Percentiles rank a stretch among this genome's conserved stretches.
phyloP scores from a whole-genome alignment of 2,888 invertebrate species.

The Noctua pronuba region DNA sequence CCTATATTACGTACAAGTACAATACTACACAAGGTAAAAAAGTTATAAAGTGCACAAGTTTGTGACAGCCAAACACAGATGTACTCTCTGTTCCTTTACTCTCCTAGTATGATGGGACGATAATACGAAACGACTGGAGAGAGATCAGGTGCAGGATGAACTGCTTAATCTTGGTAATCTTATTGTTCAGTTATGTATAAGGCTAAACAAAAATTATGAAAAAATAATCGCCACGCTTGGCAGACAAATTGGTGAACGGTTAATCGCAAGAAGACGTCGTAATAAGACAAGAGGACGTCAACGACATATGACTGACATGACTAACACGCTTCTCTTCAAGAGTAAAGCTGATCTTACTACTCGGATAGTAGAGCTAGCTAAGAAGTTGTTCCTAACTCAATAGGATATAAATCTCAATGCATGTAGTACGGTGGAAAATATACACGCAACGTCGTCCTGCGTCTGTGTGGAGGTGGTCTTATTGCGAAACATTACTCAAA shows the following conservation, averaged over 20 bases:
- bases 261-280: neutral
- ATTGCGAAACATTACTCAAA: constrained; percentile 32
- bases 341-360: neutral
- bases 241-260: neutral
- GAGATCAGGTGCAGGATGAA: neutral
- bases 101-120: neutral
- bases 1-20: no score
- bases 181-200: neutral
- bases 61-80: neutral
- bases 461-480: constrained; percentile 1
- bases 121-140: neutral
- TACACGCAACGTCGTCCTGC: neutral
- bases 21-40: no score
- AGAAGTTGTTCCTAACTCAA: neutral
- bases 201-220: neutral
- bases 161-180: neutral
- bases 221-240: neutral
- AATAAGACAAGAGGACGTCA: neutral
- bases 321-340: neutral
- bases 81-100: neutral
- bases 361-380: neutral
- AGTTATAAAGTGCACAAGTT: no score
- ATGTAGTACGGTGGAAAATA: neutral
- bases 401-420: neutral
- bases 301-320: neutral